phyloP scores from a whole-genome alignment of 2,797 vertebrate species.

The Ataeniobius toweri region DNA sequence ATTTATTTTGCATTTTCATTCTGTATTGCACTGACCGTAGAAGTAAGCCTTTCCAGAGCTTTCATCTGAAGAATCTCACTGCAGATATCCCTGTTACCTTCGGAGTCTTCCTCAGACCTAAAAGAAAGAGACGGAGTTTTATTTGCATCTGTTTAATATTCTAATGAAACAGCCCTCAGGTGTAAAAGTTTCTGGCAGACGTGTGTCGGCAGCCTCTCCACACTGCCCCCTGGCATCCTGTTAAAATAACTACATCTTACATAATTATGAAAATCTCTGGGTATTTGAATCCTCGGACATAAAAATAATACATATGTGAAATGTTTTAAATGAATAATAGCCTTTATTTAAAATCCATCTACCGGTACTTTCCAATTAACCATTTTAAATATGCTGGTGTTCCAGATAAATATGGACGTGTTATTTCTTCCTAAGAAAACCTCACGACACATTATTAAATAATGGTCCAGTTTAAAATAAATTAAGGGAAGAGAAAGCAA shows the following conservation, averaged over 20 bases:
- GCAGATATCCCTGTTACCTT: constrained; percentile 89
- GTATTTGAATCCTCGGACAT: background rate
- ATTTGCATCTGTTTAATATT: constrained; percentile 28
- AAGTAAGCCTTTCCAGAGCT: constrained; percentile 91
- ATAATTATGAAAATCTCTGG: constrained; percentile 2
- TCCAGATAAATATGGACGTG: background rate
- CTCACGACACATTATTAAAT: background rate
- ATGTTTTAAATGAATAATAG: constrained; percentile 3
- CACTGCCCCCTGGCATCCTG: constrained; percentile 65
- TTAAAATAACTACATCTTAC: constrained; percentile 39
- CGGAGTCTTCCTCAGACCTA: constrained; percentile 83
- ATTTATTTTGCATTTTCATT: background rate
- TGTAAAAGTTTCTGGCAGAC: constrained; percentile 7
- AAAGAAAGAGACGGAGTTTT: constrained; percentile 33
- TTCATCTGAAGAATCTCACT: constrained; percentile 91
- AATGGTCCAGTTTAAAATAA: background rate
- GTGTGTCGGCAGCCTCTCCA: constrained; percentile 22
- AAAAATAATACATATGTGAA: background rate
- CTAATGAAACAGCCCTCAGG: constrained; percentile 13
- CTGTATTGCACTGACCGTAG: constrained; percentile 83
- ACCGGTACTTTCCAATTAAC: background rate
- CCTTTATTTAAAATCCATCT: background rate
- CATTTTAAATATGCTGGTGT: background rate
- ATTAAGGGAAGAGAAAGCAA: background rate
- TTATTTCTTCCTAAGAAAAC: background rate